These are phyloP conservation scores for Drosophila leontia DNA, from an alignment of 1,140 invertebrate genomes.

Conservation along the genomic window DNA sequence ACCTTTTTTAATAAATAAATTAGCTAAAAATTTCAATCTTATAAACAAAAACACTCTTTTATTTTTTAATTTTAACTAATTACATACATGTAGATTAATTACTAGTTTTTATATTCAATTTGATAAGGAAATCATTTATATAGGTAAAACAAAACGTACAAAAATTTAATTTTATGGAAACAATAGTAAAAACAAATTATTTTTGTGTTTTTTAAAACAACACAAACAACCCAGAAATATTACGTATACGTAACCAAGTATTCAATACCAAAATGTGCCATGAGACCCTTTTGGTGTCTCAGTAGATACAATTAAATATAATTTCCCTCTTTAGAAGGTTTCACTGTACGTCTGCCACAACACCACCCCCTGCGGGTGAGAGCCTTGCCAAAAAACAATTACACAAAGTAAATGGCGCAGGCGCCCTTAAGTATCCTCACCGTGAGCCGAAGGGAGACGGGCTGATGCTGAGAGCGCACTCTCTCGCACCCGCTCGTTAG, in stretches of 20 bases:
- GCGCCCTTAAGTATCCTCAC: conserved; percentile 53
- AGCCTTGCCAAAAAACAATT: conserved; percentile 42
- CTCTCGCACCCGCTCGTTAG: neutral
- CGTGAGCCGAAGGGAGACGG: conserved; percentile 6
- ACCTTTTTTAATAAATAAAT: no score
- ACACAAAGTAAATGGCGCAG: conserved; percentile 53
- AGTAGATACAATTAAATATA: neutral
- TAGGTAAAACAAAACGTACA: no score
- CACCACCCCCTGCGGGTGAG: conserved; percentile 16
- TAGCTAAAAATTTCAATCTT: no score
- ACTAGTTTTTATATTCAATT: no score
- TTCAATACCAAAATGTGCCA: no score
- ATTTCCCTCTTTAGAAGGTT: neutral
- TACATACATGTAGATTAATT: no score
- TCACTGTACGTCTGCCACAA: conserved; percentile 4
- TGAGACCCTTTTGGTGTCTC: no score
- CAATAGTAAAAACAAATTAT: no score
- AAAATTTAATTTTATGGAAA: no score
- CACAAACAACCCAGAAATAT: neutral
- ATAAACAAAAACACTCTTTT: no score
- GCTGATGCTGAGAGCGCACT: neutral
- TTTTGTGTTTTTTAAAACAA: neutral
- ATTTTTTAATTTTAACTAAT: no score
- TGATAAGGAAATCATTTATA: no score
- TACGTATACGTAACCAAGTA: neutral